A percentile compares a stretch with the other conserved stretches of the same genome.
phyloP scores from a whole-genome alignment of 2,888 invertebrate genomes.

The Lasioglossum lativentre region DNA sequence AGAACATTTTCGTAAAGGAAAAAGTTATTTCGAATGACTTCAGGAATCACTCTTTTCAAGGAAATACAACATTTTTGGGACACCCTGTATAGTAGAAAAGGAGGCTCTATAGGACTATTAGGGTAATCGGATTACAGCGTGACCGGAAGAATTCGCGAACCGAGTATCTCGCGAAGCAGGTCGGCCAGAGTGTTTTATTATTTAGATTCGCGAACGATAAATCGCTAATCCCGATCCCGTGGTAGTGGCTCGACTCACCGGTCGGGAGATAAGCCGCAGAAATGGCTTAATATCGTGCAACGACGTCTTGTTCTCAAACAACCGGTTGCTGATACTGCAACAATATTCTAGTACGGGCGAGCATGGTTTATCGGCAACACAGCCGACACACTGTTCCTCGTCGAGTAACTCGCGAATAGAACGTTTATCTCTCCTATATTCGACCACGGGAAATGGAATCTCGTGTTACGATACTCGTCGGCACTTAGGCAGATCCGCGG shows the following conservation, averaged over 20 bases:
- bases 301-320: conserved; percentile 66
- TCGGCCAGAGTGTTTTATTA: conserved; percentile 1
- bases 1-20: no score
- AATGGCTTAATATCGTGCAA: conserved; percentile 59
- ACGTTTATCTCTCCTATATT: not conserved
- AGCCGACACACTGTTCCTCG: conserved; percentile 23
- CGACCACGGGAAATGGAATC: conserved; percentile 1
- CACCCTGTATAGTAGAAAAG: not conserved
- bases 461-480: not conserved
- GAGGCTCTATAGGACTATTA: not conserved
- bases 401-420: conserved; percentile 28
- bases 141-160: not conserved
- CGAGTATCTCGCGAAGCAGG: not conserved
- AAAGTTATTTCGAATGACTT: no score
- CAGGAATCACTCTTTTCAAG: no score
- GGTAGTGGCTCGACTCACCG: conserved; percentile 39
- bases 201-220: conserved; percentile 26
- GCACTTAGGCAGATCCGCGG: not conserved
- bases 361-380: conserved; percentile 43
- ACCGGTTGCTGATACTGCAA: conserved; percentile 64
- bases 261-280: conserved; percentile 51
- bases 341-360: conserved; percentile 58
- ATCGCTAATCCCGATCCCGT: conserved; percentile 40
- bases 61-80: no score
- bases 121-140: not conserved